Evolutionary conservation across 2,888 invertebrate genomes (phyloP).

Genomic region (Buathra laborator): DNA sequence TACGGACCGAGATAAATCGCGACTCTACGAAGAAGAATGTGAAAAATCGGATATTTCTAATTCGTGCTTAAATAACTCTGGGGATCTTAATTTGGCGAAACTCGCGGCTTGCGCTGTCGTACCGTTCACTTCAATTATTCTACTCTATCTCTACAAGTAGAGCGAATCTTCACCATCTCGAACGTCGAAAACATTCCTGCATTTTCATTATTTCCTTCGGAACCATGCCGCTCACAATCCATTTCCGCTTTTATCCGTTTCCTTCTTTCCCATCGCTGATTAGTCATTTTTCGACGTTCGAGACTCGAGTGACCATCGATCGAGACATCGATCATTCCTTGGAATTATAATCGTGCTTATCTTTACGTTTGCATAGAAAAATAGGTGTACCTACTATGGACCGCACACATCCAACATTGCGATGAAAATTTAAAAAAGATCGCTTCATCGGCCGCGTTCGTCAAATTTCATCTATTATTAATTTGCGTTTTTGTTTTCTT

Average conservation of each 20-base stretch:
- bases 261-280: too few relatives aligned
- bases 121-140: conserved; percentile 79
- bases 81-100: conserved; percentile 77
- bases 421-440: conserved; percentile 41
- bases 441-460: conserved; percentile 63
- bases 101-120: conserved; percentile 79
- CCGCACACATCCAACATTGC: conserved; percentile 65
- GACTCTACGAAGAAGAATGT: conserved; percentile 59
- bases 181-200: not conserved
- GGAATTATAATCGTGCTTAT: conserved; percentile 65
- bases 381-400: conserved; percentile 60
- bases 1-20: conserved; percentile 41
- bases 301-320: too few relatives aligned
- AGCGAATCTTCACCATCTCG: conserved; percentile 38
- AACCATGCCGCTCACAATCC: too few relatives aligned
- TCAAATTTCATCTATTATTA: conserved; percentile 64
- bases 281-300: not conserved
- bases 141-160: conserved; percentile 80
- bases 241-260: too few relatives aligned
- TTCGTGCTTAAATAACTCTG: conserved; percentile 76
- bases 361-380: conserved; percentile 71
- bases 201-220: too few relatives aligned
- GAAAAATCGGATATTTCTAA: conserved; percentile 74
- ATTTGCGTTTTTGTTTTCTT: not conserved
- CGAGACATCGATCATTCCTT: conserved; percentile 20